Percentiles rank a stretch among this genome's conserved stretches.
These are phyloP conservation scores for Chiridota heheva DNA, from an alignment of 35 echinoderm and acorn worm species.

Conservation along the genomic window DNA sequence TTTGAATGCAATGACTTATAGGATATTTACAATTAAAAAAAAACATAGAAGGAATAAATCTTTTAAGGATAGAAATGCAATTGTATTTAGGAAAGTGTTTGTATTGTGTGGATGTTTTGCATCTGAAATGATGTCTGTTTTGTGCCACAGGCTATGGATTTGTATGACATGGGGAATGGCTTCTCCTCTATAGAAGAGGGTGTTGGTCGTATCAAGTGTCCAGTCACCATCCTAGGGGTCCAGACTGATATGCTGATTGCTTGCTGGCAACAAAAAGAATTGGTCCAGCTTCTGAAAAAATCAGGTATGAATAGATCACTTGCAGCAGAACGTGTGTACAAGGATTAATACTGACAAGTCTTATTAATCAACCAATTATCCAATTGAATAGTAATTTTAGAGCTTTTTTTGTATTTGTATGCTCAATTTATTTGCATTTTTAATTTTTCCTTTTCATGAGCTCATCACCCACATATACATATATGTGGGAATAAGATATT, in stretches of 20 bases:
- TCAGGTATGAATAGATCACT: no score
- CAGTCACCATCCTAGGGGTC: slow-evolving; percentile 80
- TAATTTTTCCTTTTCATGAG: no score
- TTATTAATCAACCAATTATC: neutral
- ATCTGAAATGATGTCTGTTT: neutral
- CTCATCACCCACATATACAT: no score
- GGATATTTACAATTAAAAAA: neutral
- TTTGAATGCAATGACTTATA: neutral
- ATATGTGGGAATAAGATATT: no score
- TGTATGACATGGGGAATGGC: slow-evolving; percentile 93
- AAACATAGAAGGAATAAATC: neutral
- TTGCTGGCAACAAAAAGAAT: slow-evolving; percentile 78
- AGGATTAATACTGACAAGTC: no score
- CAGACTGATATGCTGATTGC: slow-evolving; percentile 90
- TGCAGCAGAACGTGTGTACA: no score
- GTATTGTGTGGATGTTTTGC: neutral
- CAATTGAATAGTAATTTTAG: no score
- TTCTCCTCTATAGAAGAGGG: slow-evolving; percentile 73
- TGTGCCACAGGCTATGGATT: slow-evolving; percentile 79
- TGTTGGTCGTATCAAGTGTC: slow-evolving; percentile 67
- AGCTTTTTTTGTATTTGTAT: no score
- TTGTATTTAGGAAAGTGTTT: neutral
- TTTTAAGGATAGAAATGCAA: neutral
- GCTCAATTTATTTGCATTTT: no score
- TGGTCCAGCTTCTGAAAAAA: slow-evolving; percentile 55